phyloP scores from a whole-genome alignment of 2,888 invertebrate genomes.

The Trisateles emortualis region DNA sequence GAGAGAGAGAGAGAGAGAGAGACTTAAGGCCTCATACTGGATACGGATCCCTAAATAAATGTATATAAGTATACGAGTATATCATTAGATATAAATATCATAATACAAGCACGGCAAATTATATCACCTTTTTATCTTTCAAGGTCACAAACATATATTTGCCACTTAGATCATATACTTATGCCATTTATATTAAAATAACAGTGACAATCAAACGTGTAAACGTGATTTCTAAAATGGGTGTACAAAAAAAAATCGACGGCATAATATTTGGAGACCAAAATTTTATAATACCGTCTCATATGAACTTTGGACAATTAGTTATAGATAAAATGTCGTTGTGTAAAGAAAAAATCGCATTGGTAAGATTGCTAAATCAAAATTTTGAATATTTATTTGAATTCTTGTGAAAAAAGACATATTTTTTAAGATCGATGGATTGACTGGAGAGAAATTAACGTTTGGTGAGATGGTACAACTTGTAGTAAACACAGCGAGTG shows the following conservation, averaged over 20 bases:
- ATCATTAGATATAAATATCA: too few relatives aligned
- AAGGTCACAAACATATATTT: background rate
- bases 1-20: too few relatives aligned
- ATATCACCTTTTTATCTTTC: too few relatives aligned
- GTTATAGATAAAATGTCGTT: slow-evolving; percentile 55
- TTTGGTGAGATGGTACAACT: slow-evolving; percentile 58
- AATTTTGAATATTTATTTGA: background rate
- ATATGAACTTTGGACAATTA: slow-evolving; percentile 66
- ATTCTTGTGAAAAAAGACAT: background rate
- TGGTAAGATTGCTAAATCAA: slow-evolving; percentile 55
- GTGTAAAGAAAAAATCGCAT: slow-evolving; percentile 55
- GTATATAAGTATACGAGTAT: too few relatives aligned
- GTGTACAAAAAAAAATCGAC: slow-evolving; percentile 2
- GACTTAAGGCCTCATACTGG: too few relatives aligned
- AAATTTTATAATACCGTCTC: slow-evolving; percentile 55
- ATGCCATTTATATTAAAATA: background rate
- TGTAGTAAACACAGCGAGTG: slow-evolving; percentile 56
- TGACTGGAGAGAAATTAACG: slow-evolving; percentile 56
- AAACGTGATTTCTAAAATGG: background rate
- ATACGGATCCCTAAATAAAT: too few relatives aligned
- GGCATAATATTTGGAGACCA: slow-evolving; percentile 56
- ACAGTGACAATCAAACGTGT: background rate
- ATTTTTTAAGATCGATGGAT: slow-evolving; percentile 50
- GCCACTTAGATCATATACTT: background rate
- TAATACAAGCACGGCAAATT: too few relatives aligned